These are phyloP conservation scores for Myzus persicae DNA, from an alignment of 1,140 invertebrate genomes.

Conservation along the genomic window DNA sequence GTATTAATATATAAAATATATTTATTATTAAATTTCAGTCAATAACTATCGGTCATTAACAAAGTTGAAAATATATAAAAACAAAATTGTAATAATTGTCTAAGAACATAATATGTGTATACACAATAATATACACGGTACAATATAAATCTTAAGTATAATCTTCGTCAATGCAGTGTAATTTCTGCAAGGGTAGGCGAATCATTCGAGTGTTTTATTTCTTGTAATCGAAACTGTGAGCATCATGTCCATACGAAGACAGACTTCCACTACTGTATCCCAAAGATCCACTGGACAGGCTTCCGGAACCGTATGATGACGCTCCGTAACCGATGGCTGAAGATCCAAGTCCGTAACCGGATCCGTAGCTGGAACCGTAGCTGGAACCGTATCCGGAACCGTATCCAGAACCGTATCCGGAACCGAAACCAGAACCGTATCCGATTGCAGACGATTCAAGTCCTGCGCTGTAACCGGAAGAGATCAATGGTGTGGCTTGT, in stretches of 20 bases:
- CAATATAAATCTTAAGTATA: not conserved
- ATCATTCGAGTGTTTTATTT: conserved; percentile 34
- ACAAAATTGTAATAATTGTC: not conserved
- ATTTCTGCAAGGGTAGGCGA: not conserved
- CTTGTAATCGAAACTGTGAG: not conserved
- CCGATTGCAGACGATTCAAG: not conserved
- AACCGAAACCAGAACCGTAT: not conserved
- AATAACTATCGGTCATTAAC: not conserved
- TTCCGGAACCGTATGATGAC: not conserved
- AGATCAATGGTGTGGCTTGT: not conserved
- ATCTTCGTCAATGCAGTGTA: not conserved
- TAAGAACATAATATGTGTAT: conserved; percentile 9
- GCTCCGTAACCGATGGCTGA: not conserved
- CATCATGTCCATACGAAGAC: not conserved
- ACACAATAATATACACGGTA: conserved; percentile 8
- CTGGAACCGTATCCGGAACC: not conserved
- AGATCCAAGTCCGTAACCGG: not conserved
- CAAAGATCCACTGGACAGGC: not conserved
- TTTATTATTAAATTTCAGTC: not conserved
- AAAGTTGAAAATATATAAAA: not conserved
- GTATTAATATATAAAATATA: not conserved
- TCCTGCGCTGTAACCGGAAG: conserved; percentile 11
- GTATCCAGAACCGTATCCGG: not conserved
- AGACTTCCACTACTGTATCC: not conserved
- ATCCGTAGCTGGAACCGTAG: not conserved